Percentiles rank a stretch among this genome's conserved stretches.
Conservation (phyloP, 2,797 vertebrate genomes). For the Cyclura pinguis region DNA sequence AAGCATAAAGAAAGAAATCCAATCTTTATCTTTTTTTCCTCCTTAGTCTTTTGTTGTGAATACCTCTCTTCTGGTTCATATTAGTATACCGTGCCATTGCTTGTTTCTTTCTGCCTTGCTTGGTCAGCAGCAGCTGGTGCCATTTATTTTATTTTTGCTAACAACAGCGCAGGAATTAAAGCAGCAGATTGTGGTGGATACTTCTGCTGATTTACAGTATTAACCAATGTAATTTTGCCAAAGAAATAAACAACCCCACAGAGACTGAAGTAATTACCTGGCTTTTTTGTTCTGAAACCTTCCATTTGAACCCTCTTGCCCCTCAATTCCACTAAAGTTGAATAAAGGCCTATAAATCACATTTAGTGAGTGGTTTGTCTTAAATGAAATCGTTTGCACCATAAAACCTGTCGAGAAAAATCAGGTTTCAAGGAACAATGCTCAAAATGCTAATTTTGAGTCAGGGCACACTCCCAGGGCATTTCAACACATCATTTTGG, state of each 20-base stretch:
- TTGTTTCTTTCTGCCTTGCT: slow-evolving; percentile 36
- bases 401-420: slow-evolving; percentile 54
- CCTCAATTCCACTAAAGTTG: slow-evolving; percentile 28
- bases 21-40: slow-evolving; percentile 23
- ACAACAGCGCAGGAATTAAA: slow-evolving; percentile 34
- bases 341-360: slow-evolving; percentile 49
- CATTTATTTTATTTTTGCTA: slow-evolving; percentile 32
- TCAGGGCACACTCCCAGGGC: background rate
- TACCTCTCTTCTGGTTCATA: slow-evolving; percentile 30
- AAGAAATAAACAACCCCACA: slow-evolving; percentile 48
- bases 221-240: slow-evolving; percentile 48
- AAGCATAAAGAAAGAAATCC: background rate
- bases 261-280: slow-evolving; percentile 55
- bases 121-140: slow-evolving; percentile 51
- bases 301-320: slow-evolving; percentile 44
- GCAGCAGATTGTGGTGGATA: slow-evolving; percentile 46
- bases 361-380: slow-evolving; percentile 58
- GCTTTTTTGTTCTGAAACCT: slow-evolving; percentile 42
- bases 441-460: background rate
- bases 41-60: slow-evolving; percentile 20
- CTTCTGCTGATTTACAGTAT: slow-evolving; percentile 44
- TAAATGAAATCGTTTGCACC: slow-evolving; percentile 53
- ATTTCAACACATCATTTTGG: background rate
- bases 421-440: slow-evolving; percentile 27
- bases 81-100: slow-evolving; percentile 39